Percentiles rank a stretch among this genome's conserved stretches.
Evolutionary conservation across 2,797 vertebrate species (phyloP).

Genomic region (Cryptoblepharus egeriae): DNA sequence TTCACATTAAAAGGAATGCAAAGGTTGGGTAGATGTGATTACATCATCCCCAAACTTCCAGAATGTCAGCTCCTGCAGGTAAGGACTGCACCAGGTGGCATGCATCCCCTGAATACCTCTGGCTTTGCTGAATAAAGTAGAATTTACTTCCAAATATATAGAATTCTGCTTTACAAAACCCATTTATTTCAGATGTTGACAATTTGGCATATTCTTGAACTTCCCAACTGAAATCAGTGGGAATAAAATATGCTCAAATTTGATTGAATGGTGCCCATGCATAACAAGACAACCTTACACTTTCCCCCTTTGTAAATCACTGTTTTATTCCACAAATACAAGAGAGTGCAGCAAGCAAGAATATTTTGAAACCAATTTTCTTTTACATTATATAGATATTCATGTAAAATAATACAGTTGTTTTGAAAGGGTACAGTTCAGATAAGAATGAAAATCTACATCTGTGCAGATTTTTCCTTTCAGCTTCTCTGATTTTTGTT

Average conservation of each 20-base stretch:
- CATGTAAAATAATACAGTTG: background rate
- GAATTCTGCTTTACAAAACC: too few species aligned
- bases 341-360: constrained; percentile 6
- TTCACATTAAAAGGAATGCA: too few species aligned
- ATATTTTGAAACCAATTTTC: background rate
- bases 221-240: background rate
- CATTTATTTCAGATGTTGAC: background rate
- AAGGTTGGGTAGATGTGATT: too few species aligned
- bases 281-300: constrained; percentile 52
- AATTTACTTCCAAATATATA: too few species aligned
- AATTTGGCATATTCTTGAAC: background rate
- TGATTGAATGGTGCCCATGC: background rate
- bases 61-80: too few species aligned
- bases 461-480: constrained; percentile 19
- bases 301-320: constrained; percentile 47
- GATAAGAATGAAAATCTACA: constrained; percentile 1
- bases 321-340: constrained; percentile 20
- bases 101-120: too few species aligned
- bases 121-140: too few species aligned
- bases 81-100: too few species aligned
- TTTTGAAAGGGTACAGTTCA: background rate
- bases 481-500: constrained; percentile 20
- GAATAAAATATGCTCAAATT: background rate
- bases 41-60: too few species aligned
- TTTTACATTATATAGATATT: constrained; percentile 44